phyloP scores from a whole-genome alignment of 2,797 vertebrate species.

The Lagorchestes hirsutus region DNA sequence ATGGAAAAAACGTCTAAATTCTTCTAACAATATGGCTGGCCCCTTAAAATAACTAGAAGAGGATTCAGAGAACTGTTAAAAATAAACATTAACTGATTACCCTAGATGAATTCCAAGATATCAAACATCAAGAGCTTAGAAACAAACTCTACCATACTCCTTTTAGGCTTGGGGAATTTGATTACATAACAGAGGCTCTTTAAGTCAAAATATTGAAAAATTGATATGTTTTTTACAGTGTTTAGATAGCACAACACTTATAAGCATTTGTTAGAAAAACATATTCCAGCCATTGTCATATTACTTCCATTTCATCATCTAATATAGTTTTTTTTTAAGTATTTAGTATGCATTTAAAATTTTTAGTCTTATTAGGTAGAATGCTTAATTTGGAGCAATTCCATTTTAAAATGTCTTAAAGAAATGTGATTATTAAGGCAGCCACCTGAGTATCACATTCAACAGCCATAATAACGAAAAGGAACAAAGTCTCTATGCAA shows the following conservation, averaged over 20 bases:
- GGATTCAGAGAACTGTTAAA: conserved; percentile 18
- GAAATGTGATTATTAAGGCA: neutral
- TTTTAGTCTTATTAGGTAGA: conserved; percentile 38
- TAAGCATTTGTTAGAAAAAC: neutral
- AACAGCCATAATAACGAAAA: neutral
- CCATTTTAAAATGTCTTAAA: neutral
- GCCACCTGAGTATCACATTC: neutral
- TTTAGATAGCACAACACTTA: conserved; percentile 8
- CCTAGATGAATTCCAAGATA: conserved; percentile 51
- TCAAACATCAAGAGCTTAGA: conserved; percentile 50
- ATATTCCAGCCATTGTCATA: conserved; percentile 51
- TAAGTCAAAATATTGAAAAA: neutral
- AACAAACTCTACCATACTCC: conserved; percentile 43
- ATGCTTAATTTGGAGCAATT: conserved; percentile 52
- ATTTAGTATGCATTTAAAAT: conserved; percentile 18
- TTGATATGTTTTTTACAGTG: conserved; percentile 41
- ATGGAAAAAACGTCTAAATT: neutral
- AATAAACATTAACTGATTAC: conserved; percentile 57
- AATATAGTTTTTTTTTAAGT: conserved; percentile 34
- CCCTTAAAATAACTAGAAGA: conserved; percentile 48
- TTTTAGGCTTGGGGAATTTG: conserved; percentile 52
- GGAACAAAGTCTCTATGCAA: neutral
- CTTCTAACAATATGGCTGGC: conserved; percentile 37
- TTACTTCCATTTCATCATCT: conserved; percentile 51
- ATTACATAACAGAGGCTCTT: conserved; percentile 12